These are phyloP conservation scores for Branchinecta sandiegonensis DNA, from an alignment of 2,888 invertebrate species.

Conservation along the genomic window DNA sequence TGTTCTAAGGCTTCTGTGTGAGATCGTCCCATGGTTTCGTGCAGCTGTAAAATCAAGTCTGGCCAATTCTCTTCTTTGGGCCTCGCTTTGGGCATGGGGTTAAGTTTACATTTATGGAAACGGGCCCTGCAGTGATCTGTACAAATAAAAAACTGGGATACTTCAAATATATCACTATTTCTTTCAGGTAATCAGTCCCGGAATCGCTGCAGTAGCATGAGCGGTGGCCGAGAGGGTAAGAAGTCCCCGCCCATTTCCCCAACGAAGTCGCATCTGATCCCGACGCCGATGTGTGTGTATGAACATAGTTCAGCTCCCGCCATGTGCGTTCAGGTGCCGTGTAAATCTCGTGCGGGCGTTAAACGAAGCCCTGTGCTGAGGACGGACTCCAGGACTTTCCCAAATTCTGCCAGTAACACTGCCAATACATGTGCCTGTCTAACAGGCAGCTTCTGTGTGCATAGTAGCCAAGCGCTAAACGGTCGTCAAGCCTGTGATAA, in stretches of 20 bases:
- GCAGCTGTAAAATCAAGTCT: no score
- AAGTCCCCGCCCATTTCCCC: not conserved
- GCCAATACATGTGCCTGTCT: not conserved
- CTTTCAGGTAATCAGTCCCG: not conserved
- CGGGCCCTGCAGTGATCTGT: no score
- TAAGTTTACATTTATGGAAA: no score
- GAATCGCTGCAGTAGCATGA: slow-evolving; percentile 14
- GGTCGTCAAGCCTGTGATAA: slow-evolving; percentile 9
- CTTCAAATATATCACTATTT: no score
- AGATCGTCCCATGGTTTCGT: no score
- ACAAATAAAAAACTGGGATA: no score
- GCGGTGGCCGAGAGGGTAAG: not conserved
- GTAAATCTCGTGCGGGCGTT: not conserved
- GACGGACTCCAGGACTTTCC: not conserved
- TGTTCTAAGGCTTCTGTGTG: no score
- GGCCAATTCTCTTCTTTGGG: no score
- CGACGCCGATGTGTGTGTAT: not conserved
- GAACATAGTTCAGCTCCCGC: not conserved
- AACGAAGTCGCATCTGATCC: not conserved
- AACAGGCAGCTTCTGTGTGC: slow-evolving; percentile 13
- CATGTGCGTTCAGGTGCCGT: slow-evolving; percentile 15
- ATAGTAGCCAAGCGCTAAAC: slow-evolving; percentile 4
- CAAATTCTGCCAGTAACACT: slow-evolving; percentile 15
- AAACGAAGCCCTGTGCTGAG: slow-evolving; percentile 7
- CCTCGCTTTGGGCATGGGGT: no score